A percentile compares a stretch with the other conserved stretches of the same genome.
phyloP scores from a whole-genome alignment of 2,113 vertebrate genomes.

The Todiramphus chloris region DNA sequence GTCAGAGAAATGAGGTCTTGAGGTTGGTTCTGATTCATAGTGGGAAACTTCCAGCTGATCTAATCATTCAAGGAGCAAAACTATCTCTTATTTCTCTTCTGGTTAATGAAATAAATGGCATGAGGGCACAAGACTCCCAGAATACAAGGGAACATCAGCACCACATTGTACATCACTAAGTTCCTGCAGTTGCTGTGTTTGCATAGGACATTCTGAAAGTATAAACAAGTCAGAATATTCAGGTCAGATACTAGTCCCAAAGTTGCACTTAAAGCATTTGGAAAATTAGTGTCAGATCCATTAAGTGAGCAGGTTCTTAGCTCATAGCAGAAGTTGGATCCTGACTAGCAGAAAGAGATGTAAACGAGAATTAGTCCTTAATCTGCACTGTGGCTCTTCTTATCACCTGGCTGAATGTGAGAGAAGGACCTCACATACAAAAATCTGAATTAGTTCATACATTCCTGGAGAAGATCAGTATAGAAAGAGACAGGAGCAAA shows the following conservation, averaged over 20 bases:
- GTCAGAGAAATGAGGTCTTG: neutral
- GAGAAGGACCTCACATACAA: neutral
- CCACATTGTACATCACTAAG: neutral
- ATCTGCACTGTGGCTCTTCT: neutral
- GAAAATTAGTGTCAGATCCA: neutral
- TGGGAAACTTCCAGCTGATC: neutral
- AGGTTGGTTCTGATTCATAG: neutral
- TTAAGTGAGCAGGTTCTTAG: neutral
- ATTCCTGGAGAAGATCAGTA: neutral
- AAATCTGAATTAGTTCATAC: neutral
- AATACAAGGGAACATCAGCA: neutral
- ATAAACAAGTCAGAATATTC: neutral
- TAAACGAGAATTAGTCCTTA: neutral
- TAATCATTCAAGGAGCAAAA: neutral
- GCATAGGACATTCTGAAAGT: neutral
- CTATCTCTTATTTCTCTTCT: neutral
- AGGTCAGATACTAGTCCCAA: neutral
- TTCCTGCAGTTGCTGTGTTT: neutral
- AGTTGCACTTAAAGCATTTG: neutral
- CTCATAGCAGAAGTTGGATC: neutral
- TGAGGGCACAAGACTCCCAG: neutral
- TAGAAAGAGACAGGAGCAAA: neutral
- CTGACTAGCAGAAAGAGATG: neutral
- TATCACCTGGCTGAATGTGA: neutral
- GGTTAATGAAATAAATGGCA: neutral